Conservation (phyloP, 1,140 invertebrate genomes). For the Gryllus bimaculatus region DNA sequence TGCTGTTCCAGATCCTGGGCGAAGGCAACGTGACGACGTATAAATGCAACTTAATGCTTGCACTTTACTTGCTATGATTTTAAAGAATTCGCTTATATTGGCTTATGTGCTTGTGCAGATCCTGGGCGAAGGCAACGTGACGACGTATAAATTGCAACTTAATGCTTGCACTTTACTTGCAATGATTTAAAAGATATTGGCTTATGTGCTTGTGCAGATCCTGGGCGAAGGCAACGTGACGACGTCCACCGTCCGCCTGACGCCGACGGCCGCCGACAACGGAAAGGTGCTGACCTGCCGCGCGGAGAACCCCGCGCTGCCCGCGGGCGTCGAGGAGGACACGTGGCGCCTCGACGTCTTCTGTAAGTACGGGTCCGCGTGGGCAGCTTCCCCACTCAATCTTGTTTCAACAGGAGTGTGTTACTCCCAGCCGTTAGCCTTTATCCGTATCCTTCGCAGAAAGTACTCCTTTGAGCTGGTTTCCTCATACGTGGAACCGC, state of each 20-base stretch:
- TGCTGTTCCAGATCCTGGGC: constrained; percentile 51
- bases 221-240: constrained; percentile 71
- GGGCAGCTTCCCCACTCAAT: too few species aligned
- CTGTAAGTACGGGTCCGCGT: constrained; percentile 38
- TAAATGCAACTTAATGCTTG: too few species aligned
- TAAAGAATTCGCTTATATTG: too few species aligned
- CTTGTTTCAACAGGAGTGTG: too few species aligned
- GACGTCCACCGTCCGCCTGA: constrained; percentile 61
- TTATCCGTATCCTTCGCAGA: too few species aligned
- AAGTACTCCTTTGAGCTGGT: too few species aligned
- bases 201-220: constrained; percentile 41
- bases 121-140: constrained; percentile 68
- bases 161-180: too few species aligned
- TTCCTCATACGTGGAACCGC: too few species aligned
- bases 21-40: constrained; percentile 73
- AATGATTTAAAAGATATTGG: too few species aligned
- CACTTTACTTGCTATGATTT: too few species aligned
- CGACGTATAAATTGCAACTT: constrained; percentile 47
- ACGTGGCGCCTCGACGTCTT: constrained; percentile 71
- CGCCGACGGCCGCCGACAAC: constrained; percentile 64
- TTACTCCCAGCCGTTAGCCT: too few species aligned
- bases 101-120: constrained; percentile 51
- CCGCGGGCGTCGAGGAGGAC: constrained; percentile 60
- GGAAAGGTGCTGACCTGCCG: constrained; percentile 66
- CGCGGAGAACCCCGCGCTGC: constrained; percentile 66